Percentiles rank a stretch among this genome's conserved stretches.
These are phyloP conservation scores for Lasioglossum vierecki DNA, from an alignment of 2,888 invertebrate species.

Conservation along the genomic window DNA sequence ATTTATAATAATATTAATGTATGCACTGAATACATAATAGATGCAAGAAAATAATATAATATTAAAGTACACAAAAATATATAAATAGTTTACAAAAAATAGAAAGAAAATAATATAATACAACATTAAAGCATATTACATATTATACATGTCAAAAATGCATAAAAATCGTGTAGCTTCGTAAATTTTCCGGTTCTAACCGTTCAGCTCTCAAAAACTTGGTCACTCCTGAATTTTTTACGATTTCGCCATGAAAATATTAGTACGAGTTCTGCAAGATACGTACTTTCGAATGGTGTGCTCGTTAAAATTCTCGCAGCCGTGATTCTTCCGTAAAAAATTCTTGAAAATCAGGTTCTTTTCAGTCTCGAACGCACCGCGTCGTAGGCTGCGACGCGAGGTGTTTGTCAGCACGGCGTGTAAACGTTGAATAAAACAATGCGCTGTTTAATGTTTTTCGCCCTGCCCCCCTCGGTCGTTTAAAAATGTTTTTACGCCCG, in stretches of 20 bases:
- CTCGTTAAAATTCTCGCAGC: neutral
- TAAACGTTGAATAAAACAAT: slow-evolving; percentile 46
- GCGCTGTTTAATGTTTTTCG: slow-evolving; percentile 28
- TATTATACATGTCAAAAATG: too few species aligned
- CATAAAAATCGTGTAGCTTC: rapidly evolving
- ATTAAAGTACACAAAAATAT: too few species aligned
- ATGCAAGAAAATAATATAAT: too few species aligned
- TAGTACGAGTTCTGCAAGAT: neutral
- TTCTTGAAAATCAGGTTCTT: neutral
- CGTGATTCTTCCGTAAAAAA: neutral
- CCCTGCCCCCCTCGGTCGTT: neutral
- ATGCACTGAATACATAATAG: too few species aligned
- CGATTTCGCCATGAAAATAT: neutral
- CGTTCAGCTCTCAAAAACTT: neutral
- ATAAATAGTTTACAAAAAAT: too few species aligned
- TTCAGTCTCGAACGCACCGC: neutral
- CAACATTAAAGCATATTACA: too few species aligned
- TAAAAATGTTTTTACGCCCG: slow-evolving; percentile 21
- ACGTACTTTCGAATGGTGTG: neutral
- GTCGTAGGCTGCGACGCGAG: neutral
- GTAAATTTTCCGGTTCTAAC: neutral
- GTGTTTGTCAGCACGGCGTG: slow-evolving; percentile 7
- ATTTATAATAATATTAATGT: too few species aligned
- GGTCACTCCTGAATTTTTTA: neutral
- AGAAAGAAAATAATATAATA: too few species aligned